Evolutionary conservation across 2,888 invertebrate species (phyloP), one percentile per base, ranked within the genome.

Genomic region (Hypselothyrea guttata): DNA sequence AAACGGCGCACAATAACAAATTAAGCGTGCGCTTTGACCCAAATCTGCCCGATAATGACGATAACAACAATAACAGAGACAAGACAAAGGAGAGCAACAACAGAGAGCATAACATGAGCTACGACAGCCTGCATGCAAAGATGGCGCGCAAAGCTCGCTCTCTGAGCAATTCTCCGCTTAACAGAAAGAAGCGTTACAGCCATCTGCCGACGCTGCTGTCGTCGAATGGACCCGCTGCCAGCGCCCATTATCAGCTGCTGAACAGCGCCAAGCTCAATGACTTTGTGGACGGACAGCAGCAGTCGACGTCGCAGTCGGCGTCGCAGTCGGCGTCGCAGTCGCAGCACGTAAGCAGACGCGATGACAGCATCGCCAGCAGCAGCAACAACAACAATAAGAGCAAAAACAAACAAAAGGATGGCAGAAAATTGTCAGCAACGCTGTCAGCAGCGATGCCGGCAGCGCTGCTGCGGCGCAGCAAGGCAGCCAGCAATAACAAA

Each of bases 131-230:
- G 35, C 74, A 69, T 55, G 75, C 66, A 38, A 81, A 78, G 61
- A 49, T 57, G 54, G 65, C 65, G 4, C 84, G 87, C 9, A 88
- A 88, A 62, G 82, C 86, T 47, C 88, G 89, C 37, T 89, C 90
- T 15, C 75, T 89, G 12, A 90, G 88, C 67, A 88, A 88, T 51
- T 90, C 90, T n/a, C 89, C 90, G 16, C 79, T 86, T 5, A 70
- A 86, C 64, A 77, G 87, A 16, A 89, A 88, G 64, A 88, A 86
- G 63, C 79, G 87, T 57, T 85, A 73, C 53, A 75, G 75, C 57
- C 70, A 87, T 75, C 58, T 87, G 51, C 84, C 86, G 27, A 71
- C 72, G 38, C 69, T 87, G 1, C 57, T 85, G 63, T 76, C 84
- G 16, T 63, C 41, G 56, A 75, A 75, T 57, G 75, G 78, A 16